Percentiles rank a stretch among this genome's conserved stretches.
phyloP scores from a whole-genome alignment of 2,888 invertebrate genomes.

The Julus scandinavius region DNA sequence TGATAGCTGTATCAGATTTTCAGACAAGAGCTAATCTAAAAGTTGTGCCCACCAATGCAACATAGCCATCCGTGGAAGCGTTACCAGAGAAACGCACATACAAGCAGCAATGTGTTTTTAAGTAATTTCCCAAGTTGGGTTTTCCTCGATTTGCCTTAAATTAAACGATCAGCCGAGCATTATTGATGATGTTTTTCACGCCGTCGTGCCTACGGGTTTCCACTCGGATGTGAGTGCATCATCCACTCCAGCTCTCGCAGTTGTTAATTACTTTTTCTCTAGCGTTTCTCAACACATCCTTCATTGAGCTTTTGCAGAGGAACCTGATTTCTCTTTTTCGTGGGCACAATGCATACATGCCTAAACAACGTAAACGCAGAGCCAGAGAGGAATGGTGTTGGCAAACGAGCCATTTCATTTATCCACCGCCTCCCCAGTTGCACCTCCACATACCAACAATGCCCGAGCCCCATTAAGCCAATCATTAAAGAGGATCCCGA shows the following conservation, averaged over 20 bases:
- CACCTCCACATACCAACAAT: slow-evolving; percentile 9
- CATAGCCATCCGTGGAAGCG: too few species aligned
- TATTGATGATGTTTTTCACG: slow-evolving; percentile 43
- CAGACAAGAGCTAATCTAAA: too few species aligned
- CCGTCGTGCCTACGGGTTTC: slow-evolving; percentile 15
- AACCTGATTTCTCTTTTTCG: not conserved
- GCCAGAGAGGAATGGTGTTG: not conserved
- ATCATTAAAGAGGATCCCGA: slow-evolving; percentile 15
- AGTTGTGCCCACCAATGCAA: too few species aligned
- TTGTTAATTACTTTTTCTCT: slow-evolving; percentile 37
- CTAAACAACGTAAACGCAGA: not conserved
- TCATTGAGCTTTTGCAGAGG: not conserved
- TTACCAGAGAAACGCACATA: not conserved
- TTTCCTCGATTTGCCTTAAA: slow-evolving; percentile 40
- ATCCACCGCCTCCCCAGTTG: not conserved
- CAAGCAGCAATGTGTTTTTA: not conserved
- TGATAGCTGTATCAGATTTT: too few species aligned
- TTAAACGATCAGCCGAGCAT: slow-evolving; percentile 40
- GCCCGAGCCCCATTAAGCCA: not conserved
- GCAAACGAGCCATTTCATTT: slow-evolving; percentile 25
- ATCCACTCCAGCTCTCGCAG: not conserved
- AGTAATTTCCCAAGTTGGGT: slow-evolving; percentile 44
- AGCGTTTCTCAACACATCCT: not conserved
- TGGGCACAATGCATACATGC: not conserved
- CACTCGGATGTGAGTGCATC: slow-evolving; percentile 36